Base-by-base conservation (phyloP, 2,888 invertebrate species). In the Ormia ochracea region DNA sequence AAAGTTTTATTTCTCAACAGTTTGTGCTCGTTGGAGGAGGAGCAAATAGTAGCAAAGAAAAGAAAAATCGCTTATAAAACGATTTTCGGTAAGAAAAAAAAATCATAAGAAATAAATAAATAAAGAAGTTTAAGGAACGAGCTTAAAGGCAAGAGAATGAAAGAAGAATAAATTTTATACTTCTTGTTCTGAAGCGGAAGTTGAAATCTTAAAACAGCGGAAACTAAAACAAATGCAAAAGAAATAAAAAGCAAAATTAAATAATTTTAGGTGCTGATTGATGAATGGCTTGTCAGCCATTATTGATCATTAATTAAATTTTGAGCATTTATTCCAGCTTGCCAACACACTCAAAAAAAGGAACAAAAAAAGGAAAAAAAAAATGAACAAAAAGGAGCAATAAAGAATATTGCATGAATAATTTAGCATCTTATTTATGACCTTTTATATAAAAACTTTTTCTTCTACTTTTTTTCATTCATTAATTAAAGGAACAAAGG, bases 291-390 rank as follows among this genome's bases (percentile, higher is more conserved):
- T 58, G 68, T 33, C 52, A 56, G 63, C 45, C 56, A 56, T 65
- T 75, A 75, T 79, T 79, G 75, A 79, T 75, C 75, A 70, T 75
- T 79, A 79, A 78, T 79, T 70, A 79, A 75, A 66, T 75, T 79
- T 68, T 10, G 59, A 45, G 54, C 31, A 36, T 54, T 54, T 10
- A 54, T 33, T 63, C n/a, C 17, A 52, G 52, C 41, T 72, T 72
- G 38, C 52, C 41, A 43, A 7, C 14, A 14, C n/a, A 50, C n/a
- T 31, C 23, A 50, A 26, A 31, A 36, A 26, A 14, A 63, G 14
- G 7, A 7, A 6, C 3, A 31, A 3, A 31, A 2, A 28, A 48
- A 36, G n/a, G n/a, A n/a, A n/a, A n/a, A n/a, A n/a, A n/a, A n/a
- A n/a, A n/a, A n/a, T n/a, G n/a, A n/a, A n/a, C n/a, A n/a, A n/a